Evolutionary conservation across 2,797 vertebrate genomes (phyloP).

Genomic region (Hippoglossus hippoglossus): DNA sequence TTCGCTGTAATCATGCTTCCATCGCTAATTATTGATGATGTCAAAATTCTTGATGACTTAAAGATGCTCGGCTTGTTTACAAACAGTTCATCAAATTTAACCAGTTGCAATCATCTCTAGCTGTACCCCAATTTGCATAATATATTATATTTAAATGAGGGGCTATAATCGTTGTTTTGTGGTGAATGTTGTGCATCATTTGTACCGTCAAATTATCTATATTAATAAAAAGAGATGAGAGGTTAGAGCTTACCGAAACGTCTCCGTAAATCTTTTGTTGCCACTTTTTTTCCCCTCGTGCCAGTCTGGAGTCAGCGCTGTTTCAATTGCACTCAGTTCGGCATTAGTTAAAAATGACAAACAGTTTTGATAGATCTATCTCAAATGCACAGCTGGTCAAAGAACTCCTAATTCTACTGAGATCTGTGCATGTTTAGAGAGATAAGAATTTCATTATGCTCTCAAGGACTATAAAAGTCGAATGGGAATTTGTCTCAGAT

Average conservation of each 20-base stretch:
- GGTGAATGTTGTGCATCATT: conserved; percentile 26
- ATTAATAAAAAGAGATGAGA: conserved; percentile 25
- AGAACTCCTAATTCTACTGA: conserved; percentile 58
- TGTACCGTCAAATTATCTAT: conserved; percentile 18
- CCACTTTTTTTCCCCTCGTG: neutral
- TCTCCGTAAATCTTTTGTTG: conserved; percentile 19
- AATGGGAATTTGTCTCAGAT: conserved; percentile 66
- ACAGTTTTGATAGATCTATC: conserved; percentile 62
- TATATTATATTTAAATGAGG: conserved; percentile 39
- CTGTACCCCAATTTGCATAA: conserved; percentile 25
- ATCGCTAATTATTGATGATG: conserved; percentile 60
- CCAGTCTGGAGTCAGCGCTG: neutral
- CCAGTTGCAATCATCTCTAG: conserved; percentile 26
- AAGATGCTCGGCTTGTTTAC: conserved; percentile 48
- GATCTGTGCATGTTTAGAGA: conserved; percentile 74
- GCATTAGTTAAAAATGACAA: conserved; percentile 38
- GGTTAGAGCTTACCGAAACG: conserved; percentile 8
- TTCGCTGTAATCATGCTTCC: conserved; percentile 58
- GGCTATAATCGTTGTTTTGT: conserved; percentile 20
- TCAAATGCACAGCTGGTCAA: conserved; percentile 58
- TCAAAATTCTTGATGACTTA: conserved; percentile 41
- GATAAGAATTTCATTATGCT: conserved; percentile 78
- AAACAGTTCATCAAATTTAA: conserved; percentile 60
- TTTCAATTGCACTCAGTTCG: conserved; percentile 17
- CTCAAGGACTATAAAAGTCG: conserved; percentile 74